Percentiles rank a stretch among this genome's conserved stretches.
phyloP scores from a whole-genome alignment of 2,113 vertebrate genomes.

The Puffinus mauretanicus region DNA sequence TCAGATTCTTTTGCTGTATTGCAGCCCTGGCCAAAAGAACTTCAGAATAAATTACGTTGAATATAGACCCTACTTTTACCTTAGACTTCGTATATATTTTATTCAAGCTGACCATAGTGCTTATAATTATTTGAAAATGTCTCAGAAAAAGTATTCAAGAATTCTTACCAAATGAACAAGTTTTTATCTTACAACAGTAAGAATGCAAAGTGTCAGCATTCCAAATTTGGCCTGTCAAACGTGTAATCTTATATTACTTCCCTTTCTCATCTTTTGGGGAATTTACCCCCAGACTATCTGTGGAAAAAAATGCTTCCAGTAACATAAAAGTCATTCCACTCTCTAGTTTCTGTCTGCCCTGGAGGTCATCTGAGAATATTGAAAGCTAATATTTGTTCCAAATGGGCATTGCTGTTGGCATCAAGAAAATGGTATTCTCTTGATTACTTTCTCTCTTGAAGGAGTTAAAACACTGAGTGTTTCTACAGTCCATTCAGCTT shows the following conservation, averaged over 20 bases:
- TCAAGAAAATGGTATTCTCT: neutral
- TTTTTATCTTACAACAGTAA: neutral
- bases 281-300: neutral
- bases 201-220: neutral
- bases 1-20: neutral
- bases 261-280: neutral
- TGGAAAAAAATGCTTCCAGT: neutral
- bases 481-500: neutral
- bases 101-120: neutral
- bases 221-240: neutral
- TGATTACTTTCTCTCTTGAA: neutral
- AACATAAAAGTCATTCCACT: neutral
- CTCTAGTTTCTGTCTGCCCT: neutral
- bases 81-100: neutral
- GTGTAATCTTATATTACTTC: neutral
- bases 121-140: neutral
- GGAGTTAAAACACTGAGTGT: neutral
- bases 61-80: neutral
- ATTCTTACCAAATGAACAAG: neutral
- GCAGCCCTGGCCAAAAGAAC: neutral
- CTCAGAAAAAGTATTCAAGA: neutral
- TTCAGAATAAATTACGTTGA: neutral
- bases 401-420: neutral
- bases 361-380: neutral
- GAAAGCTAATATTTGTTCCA: constrained; percentile 14